Evolutionary conservation across 53 echinoderm and acorn worm species (phyloP), one percentile per base, ranked within the genome.

Genomic region (Crossaster papposus): DNA sequence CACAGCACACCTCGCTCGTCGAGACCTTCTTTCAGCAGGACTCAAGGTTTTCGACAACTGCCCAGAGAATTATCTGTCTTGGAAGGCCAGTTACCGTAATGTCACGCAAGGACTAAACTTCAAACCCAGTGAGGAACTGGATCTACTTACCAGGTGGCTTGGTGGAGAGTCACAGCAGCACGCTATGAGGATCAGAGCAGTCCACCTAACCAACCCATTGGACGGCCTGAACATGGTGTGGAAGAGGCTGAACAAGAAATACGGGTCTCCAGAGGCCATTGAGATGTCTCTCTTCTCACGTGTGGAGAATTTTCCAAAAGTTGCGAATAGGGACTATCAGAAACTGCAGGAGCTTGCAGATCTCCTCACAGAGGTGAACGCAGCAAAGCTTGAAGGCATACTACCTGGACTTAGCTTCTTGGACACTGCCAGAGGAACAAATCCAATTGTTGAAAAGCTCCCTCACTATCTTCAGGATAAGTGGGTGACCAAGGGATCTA

Each of bases 41-140:
- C 29, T 90, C 30, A 81, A 81, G 62, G 81, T 65, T 65, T 92
- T 92, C 71, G 93, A 92, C 65, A 89, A 90, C n/a, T n/a, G n/a
- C 50, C 75, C n/a, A 5, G 90, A 93, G 72, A 90, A 88, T 72
- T 93, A 90, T 55, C n/a, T 85, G 22, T 51, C 86, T 22, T 90
- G 90, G 93, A 90, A 93, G 14, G 85, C 86, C 20, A 70, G 85
- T 30, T 93, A 85, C 64, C 22, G 51, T 36, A 89, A 93, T 28
- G 86, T 90, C 6, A 93, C 53, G 0, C 85, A 70, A 73, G 90
- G 90, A 29, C 44, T 85, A 1, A 72, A 86, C 79, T 15, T 90
- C 9, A 78, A 70, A 10, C 88, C 82, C 22, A 90, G 90, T 29
- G 93, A 93, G 58, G 82, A 93, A 52, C 86, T 81, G 18, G 90